Conservation (phyloP, 2,888 invertebrate genomes). For the Ochropleura leucogaster region DNA sequence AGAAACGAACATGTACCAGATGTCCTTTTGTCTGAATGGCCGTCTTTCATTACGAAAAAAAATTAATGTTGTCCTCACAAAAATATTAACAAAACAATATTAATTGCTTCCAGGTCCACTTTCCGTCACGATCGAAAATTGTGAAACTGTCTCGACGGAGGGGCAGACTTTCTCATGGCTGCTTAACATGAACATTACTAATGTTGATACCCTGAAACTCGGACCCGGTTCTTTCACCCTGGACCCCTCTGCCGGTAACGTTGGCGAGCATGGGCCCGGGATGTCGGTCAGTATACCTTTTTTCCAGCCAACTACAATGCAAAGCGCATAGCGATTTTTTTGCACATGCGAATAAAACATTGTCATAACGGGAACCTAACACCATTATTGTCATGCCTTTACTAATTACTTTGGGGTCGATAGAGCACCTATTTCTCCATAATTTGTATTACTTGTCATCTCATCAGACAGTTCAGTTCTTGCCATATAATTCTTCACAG, state of each 20-base stretch:
- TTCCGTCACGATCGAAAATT: slow-evolving; percentile 90
- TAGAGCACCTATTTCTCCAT: no score
- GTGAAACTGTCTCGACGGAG: slow-evolving; percentile 91
- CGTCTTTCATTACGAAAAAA: no score
- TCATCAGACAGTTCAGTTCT: no score
- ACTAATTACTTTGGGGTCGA: no score
- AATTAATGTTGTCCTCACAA: not conserved
- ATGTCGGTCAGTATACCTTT: slow-evolving; percentile 84
- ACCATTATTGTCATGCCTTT: no score
- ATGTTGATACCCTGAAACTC: slow-evolving; percentile 90
- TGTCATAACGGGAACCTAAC: not conserved
- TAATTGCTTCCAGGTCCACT: slow-evolving; percentile 90
- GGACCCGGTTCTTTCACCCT: slow-evolving; percentile 92
- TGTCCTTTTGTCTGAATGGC: no score
- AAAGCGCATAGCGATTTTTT: slow-evolving; percentile 49
- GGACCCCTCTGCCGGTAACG: slow-evolving; percentile 90
- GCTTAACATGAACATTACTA: slow-evolving; percentile 90
- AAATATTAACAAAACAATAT: slow-evolving; percentile 31
- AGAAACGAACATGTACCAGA: no score
- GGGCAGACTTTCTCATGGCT: slow-evolving; percentile 92
- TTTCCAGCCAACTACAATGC: slow-evolving; percentile 39
- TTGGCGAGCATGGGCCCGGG: slow-evolving; percentile 92
- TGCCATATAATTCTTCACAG: no score
- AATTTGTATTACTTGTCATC: no score
- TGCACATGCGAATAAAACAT: slow-evolving; percentile 47